A percentile compares a stretch with the other conserved stretches of the same genome.
phyloP scores from a whole-genome alignment of 1,140 invertebrate genomes.

The Drosophila albomicans region DNA sequence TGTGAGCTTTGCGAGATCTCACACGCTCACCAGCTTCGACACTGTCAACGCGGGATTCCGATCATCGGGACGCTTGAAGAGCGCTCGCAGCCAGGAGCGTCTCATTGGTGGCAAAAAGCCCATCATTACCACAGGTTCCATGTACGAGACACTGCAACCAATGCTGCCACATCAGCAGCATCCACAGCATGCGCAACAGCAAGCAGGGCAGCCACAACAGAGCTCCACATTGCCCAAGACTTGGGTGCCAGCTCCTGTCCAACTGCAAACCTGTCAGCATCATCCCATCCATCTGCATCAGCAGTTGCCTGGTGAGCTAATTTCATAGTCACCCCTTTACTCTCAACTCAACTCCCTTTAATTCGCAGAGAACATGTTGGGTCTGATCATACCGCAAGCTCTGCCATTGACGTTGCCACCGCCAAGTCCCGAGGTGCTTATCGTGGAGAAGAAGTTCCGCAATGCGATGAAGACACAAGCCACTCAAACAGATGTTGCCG shows the following conservation, averaged over 20 bases:
- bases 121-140: constrained; percentile 73
- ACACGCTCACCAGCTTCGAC: constrained; percentile 93
- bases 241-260: constrained; percentile 61
- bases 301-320: constrained; percentile 53
- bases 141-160: constrained; percentile 77
- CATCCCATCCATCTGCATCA: constrained; percentile 78
- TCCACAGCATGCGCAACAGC: constrained; percentile 34
- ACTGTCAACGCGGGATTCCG: constrained; percentile 86
- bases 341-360: background rate
- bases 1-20: constrained; percentile 95
- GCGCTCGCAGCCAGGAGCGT: constrained; percentile 89
- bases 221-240: constrained; percentile 64
- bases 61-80: constrained; percentile 85
- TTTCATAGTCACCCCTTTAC: too few relatives aligned
- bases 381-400: constrained; percentile 67
- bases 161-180: constrained; percentile 52
- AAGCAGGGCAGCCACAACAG: constrained; percentile 39
- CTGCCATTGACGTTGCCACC: constrained; percentile 61
- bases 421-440: constrained; percentile 76
- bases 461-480: constrained; percentile 96
- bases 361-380: constrained; percentile 65
- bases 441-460: constrained; percentile 91
- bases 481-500: constrained; percentile 92
- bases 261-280: constrained; percentile 73
- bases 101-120: constrained; percentile 88